Conservation (phyloP, 2,113 vertebrate genomes). For the Myocastor coypus region DNA sequence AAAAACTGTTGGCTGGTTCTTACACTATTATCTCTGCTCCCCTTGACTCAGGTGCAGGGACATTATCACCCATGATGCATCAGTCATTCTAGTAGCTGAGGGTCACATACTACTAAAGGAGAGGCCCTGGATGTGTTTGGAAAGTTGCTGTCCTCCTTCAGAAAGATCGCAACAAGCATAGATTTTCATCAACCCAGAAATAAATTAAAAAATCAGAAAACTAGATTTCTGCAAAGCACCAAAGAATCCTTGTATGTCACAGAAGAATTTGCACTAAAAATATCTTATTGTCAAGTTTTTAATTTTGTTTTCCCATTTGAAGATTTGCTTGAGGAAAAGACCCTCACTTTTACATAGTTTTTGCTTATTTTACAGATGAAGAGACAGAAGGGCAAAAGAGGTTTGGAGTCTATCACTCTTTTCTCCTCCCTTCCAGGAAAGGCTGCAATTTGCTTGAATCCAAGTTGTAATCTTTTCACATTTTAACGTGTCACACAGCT, state of each 20-base stretch:
- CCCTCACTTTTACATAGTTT: not conserved
- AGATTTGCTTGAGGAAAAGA: not conserved
- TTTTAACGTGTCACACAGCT: not conserved
- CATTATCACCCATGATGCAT: not conserved
- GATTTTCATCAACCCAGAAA: not conserved
- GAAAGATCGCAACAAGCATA: not conserved
- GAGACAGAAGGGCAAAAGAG: not conserved
- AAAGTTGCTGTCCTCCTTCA: not conserved
- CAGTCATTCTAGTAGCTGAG: not conserved
- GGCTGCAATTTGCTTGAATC: not conserved
- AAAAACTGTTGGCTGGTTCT: not conserved
- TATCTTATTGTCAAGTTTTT: not conserved
- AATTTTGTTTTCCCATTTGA: not conserved
- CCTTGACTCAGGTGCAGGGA: not conserved
- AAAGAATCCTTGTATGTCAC: not conserved
- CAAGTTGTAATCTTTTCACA: not conserved
- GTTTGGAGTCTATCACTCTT: not conserved
- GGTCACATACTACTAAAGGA: not conserved
- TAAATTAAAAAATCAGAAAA: not conserved
- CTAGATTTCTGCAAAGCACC: not conserved
- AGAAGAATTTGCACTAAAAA: not conserved
- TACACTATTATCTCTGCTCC: not conserved
- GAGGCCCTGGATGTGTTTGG: not conserved
- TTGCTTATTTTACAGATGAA: not conserved
- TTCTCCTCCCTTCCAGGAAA: constrained; percentile 14